phyloP scores from a whole-genome alignment of 2,113 vertebrate genomes.

The Seriola rivoliana region DNA sequence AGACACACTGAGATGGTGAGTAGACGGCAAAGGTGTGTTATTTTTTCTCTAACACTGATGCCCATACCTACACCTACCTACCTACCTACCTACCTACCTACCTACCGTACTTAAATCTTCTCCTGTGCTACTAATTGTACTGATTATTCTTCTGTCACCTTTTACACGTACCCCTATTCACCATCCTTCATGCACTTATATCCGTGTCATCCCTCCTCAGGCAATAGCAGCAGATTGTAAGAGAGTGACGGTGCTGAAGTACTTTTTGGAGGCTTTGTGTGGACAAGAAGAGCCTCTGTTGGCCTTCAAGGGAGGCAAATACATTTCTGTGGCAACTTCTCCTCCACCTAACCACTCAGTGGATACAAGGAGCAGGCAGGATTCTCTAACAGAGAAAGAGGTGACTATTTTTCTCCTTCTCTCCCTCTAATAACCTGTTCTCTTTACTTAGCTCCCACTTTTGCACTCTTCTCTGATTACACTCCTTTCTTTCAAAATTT shows the following conservation, averaged over 20 bases:
- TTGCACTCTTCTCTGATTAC: conserved; percentile 27
- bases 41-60: background rate
- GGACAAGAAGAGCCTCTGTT: conserved; percentile 99
- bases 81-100: too few species aligned
- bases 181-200: background rate
- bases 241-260: conserved; percentile 98
- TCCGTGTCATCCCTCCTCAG: conserved; percentile 72
- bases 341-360: conserved; percentile 88
- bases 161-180: background rate
- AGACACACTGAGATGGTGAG: conserved; percentile 87
- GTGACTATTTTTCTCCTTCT: conserved; percentile 35
- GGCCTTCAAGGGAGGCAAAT: conserved; percentile 99
- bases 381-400: conserved; percentile 85
- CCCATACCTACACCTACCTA: background rate
- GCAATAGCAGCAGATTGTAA: conserved; percentile 98
- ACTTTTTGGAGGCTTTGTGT: conserved; percentile 99
- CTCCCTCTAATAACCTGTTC: background rate
- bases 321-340: conserved; percentile 94
- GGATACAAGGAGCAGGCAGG: conserved; percentile 89
- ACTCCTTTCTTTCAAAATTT: background rate
- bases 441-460: background rate
- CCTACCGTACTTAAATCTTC: too few species aligned
- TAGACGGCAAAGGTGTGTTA: background rate
- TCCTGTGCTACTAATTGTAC: background rate
- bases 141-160: background rate